Evolutionary conservation across 2,888 invertebrate genomes (phyloP), one percentile per base, ranked within the genome.

Genomic region (Frankliniella fusca): DNA sequence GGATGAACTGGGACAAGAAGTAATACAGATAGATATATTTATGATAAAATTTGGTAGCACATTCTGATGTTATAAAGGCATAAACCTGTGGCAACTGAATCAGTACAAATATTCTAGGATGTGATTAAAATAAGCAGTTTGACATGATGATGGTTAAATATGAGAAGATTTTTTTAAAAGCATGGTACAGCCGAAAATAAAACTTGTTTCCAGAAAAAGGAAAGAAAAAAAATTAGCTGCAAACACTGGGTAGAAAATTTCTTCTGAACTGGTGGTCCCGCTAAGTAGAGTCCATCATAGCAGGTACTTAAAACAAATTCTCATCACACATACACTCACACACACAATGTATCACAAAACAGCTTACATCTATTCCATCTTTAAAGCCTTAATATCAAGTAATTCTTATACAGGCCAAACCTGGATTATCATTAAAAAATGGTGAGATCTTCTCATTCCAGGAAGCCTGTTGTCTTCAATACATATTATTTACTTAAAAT

Each of bases 231-330:
- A 76, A 76, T 9, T 27, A 11, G 23, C 61, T 61, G 61, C 61
- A 61, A 18, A 61, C 61, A 10, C 61, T 61, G 61, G 61, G 61
- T 20, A 27, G 70, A 10, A 38, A 76, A 27, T 76, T 70, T 76
- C 18, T 23, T 27, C 70, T 27, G 10, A 27, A 76, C 70, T 27
- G 70, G 27, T 76, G 70, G 70, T 76, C 70, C 70, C 70, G 70
- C 70, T 76, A 76, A 76, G 27, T 27, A 76, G 70, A 76, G 70
- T 76, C 70, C n/a, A 76, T 27, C 12, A 23, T 76, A 76, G 70
- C 70, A 76, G 70, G 70, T 76, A 76, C 70, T 76, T 76, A 23
- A 76, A 76, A 76, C 12, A 76, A 27, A 27, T 76, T 76, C 70
- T 76, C 70, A 76, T 27, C 23, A 76, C 23, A 38, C 38, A 38